Evolutionary conservation across 1,140 invertebrate genomes (phyloP).

Genomic region (Onthophagus taurus): DNA sequence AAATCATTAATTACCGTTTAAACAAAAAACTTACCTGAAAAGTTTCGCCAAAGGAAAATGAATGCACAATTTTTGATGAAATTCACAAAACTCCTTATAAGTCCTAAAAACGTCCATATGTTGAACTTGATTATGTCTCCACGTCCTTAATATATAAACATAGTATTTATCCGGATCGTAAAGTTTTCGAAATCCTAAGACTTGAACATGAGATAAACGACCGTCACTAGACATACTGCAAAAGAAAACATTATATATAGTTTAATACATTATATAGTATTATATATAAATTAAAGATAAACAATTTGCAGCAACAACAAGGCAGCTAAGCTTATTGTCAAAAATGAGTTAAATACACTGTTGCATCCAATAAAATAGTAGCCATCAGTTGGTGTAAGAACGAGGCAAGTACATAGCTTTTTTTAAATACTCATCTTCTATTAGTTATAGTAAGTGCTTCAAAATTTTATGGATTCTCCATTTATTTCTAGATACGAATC

Average conservation of each 20-base stretch:
- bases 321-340: no score
- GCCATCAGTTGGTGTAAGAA: no score
- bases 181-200: constrained; percentile 85
- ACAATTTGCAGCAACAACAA: no score
- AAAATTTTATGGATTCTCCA: no score
- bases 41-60: constrained; percentile 85
- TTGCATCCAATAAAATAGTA: no score
- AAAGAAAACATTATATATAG: constrained; percentile 17
- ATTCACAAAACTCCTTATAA: constrained; percentile 93
- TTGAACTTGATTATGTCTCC: constrained; percentile 73
- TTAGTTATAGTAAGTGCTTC: no score
- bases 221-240: constrained; percentile 82
- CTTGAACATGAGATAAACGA: constrained; percentile 72
- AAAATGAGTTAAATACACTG: no score
- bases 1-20: background rate
- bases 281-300: constrained; percentile 6
- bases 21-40: constrained; percentile 52
- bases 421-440: no score
- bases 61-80: constrained; percentile 88
- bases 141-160: constrained; percentile 86
- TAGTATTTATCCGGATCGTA: constrained; percentile 98
- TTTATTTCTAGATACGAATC: no score
- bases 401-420: no score
- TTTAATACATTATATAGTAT: constrained; percentile 10
- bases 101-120: constrained; percentile 82